These are phyloP conservation scores for Pseudomyrmex dendroicus DNA, from an alignment of 1,140 invertebrate species.

Conservation along the genomic window DNA sequence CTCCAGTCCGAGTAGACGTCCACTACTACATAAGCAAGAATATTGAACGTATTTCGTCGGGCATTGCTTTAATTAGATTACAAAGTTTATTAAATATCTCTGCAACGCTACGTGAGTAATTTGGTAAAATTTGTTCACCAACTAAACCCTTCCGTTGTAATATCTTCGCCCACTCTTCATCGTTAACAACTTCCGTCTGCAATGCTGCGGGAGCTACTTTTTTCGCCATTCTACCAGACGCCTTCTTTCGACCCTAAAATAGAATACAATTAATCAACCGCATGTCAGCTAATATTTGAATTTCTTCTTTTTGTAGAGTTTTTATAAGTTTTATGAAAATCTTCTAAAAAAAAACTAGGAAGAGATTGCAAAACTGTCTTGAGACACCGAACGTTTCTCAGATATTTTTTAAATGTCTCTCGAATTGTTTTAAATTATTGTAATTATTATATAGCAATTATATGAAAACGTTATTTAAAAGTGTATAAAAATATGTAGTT, in stretches of 20 bases:
- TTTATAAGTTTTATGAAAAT: not conserved
- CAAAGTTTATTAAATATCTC: not conserved
- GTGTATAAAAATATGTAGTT: not conserved
- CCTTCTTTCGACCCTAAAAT: conserved; percentile 73
- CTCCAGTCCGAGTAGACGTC: conserved; percentile 98
- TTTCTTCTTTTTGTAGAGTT: not conserved
- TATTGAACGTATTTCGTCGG: not conserved
- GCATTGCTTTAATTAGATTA: no score
- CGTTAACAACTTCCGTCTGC: conserved; percentile 92
- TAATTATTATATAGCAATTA: conserved; percentile 25
- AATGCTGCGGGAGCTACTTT: conserved; percentile 91
- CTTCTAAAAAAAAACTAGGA: conserved; percentile 11
- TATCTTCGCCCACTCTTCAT: conserved; percentile 95
- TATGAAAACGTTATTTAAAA: not conserved
- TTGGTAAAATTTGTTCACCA: conserved; percentile 85
- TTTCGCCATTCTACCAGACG: conserved; percentile 86
- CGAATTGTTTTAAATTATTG: not conserved
- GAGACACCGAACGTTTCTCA: not conserved
- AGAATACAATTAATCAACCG: conserved; percentile 32
- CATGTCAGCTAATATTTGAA: conserved; percentile 7
- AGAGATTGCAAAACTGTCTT: not conserved
- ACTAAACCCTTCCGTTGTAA: conserved; percentile 91
- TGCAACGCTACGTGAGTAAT: not conserved
- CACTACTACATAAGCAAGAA: conserved; percentile 87
- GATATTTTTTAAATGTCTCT: conserved; percentile 7